Conservation (phyloP, 2,797 vertebrate species). For the Anguilla marmorata region DNA sequence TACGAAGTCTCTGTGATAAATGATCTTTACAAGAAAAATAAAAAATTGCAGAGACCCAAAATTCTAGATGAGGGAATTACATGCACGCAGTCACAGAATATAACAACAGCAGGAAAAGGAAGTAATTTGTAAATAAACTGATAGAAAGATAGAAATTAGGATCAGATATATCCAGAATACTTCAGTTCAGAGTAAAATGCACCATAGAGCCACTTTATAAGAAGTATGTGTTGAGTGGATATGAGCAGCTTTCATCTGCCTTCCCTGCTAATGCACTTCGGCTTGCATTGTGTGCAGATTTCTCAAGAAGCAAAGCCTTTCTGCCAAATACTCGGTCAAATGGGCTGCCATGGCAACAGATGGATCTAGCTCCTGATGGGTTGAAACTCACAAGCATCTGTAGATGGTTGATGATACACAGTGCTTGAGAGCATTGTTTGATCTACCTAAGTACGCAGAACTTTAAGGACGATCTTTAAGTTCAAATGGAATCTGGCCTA, state of each 20-base stretch:
- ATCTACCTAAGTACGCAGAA: background rate
- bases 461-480: background rate
- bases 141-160: no score
- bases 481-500: background rate
- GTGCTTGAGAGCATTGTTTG: slow-evolving; percentile 3
- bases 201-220: no score
- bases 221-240: background rate
- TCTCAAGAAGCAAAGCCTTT: slow-evolving; percentile 39
- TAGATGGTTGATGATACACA: slow-evolving; percentile 34
- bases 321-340: slow-evolving; percentile 39
- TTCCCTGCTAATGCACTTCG: slow-evolving; percentile 27
- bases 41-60: background rate
- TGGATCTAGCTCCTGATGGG: slow-evolving; percentile 40
- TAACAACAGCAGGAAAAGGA: no score
- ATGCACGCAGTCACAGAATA: background rate
- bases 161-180: no score
- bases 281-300: slow-evolving; percentile 35
- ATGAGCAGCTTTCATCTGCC: background rate
- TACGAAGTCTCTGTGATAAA: background rate
- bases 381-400: slow-evolving; percentile 38
- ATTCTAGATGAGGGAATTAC: background rate
- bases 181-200: no score
- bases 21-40: background rate
- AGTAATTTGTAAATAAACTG: background rate
- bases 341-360: slow-evolving; percentile 53